Base-by-base conservation (phyloP, 2,797 vertebrate species). In the Erithacus rubecula region DNA sequence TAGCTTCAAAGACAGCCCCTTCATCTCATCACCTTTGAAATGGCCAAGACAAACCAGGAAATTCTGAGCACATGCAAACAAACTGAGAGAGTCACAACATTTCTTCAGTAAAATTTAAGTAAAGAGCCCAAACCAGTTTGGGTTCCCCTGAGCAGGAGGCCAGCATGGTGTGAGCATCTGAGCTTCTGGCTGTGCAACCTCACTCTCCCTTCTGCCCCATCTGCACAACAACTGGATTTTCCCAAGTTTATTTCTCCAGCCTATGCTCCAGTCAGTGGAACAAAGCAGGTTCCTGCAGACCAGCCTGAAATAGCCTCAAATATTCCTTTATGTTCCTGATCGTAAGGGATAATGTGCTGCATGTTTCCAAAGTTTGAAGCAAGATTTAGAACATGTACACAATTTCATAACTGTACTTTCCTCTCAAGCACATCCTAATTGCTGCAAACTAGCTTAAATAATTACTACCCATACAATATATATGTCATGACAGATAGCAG, bases 261-360 rank as follows among this genome's bases (percentile, higher is more conserved):
- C 32, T 27, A 12, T 14, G 8, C 71, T 63, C 16, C 41, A 77
- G 22, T 27, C 64, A 67, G 16, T 37, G 32, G 44, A 59, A 93
- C 47, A 16, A 75, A 82, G 29, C 2, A 67, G 22, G 18, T 32
- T 93, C 56, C 71, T 85, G 64, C 71, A 79, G 18, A 62, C 18
- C 24, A 83, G 36, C 52, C 47, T 70, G 16, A 67, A 70, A 63
- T 1, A 80, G 24, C 47, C 37, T 27, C 39, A 69, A 39, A 55
- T 26, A 55, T 8, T 55, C 30, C 36, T 59, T 22, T 75, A 12
- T 67, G 11, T 47, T 82, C 39, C 44, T 36, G 47, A 80, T 72
- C 2, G 2, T 2, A 22, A 91, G 17, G 7, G 27, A 27, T 32
- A 75, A 63, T 0, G 0, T 0, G 1, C 4, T 47, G 47, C 24